These are phyloP conservation scores for Apoda limacodes DNA, from an alignment of 2,888 invertebrate species.

Conservation along the genomic window DNA sequence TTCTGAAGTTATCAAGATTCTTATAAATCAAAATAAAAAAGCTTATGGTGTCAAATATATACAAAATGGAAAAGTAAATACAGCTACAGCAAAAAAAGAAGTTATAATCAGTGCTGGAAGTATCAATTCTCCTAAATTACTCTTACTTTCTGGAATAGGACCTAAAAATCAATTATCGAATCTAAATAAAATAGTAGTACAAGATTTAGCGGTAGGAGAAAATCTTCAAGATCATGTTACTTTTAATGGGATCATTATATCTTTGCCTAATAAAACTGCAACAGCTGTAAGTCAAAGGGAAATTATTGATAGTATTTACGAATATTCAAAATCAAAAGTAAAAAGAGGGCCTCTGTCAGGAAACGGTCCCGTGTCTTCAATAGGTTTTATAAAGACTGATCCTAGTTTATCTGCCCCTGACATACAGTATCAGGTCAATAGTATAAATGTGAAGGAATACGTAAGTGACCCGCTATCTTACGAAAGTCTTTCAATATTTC, in stretches of 20 bases:
- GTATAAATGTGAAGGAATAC: constrained; percentile 58
- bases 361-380: constrained; percentile 63
- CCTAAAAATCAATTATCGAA: constrained; percentile 34
- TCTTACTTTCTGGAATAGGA: constrained; percentile 50
- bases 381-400: constrained; percentile 67
- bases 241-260: constrained; percentile 57
- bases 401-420: constrained; percentile 66
- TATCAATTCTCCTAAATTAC: constrained; percentile 40
- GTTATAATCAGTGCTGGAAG: constrained; percentile 41
- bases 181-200: constrained; percentile 30
- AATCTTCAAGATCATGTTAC: constrained; percentile 52
- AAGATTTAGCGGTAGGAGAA: constrained; percentile 43
- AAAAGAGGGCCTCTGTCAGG: constrained; percentile 60
- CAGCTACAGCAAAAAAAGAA: constrained; percentile 39
- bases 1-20: constrained; percentile 63
- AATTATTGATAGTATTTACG: constrained; percentile 40
- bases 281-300: constrained; percentile 46
- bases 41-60: constrained; percentile 40
- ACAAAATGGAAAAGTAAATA: constrained; percentile 23
- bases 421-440: constrained; percentile 71
- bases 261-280: constrained; percentile 57
- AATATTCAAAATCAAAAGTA: constrained; percentile 36
- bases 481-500: constrained; percentile 41
- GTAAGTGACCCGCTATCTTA: constrained; percentile 56
- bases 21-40: constrained; percentile 56